These are phyloP conservation scores for Nymphalis c-album DNA, from an alignment of 2,888 invertebrate genomes.

Conservation along the genomic window DNA sequence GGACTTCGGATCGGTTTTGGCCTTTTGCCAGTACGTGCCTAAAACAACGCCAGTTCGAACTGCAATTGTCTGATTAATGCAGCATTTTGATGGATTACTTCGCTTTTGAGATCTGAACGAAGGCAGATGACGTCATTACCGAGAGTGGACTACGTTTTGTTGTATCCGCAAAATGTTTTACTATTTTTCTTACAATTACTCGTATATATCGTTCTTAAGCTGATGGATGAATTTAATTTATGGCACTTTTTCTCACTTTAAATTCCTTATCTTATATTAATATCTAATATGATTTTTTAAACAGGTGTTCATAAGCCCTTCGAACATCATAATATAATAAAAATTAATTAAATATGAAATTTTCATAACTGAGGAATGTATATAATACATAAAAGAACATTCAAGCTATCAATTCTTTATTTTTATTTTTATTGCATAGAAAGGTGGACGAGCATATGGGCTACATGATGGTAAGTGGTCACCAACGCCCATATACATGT, in stretches of 20 bases:
- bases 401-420: not conserved
- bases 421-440: no score
- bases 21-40: slow-evolving; percentile 44
- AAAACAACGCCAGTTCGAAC: slow-evolving; percentile 47
- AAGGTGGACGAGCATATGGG: no score
- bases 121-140: slow-evolving; percentile 42
- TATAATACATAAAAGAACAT: not conserved
- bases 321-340: no score
- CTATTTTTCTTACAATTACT: not conserved
- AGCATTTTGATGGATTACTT: slow-evolving; percentile 48
- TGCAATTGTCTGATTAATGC: slow-evolving; percentile 51
- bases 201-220: not conserved
- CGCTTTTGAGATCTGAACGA: slow-evolving; percentile 41
- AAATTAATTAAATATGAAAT: no score
- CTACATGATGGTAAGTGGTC: no score
- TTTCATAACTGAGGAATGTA: no score
- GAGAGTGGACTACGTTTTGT: slow-evolving; percentile 27
- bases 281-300: no score
- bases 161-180: slow-evolving; percentile 3
- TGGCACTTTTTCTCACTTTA: no score
- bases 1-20: slow-evolving; percentile 40
- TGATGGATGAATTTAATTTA: no score
- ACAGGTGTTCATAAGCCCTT: no score
- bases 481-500: no score
- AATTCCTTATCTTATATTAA: no score